A percentile compares a stretch with the other conserved stretches of the same genome.
Evolutionary conservation across 2,797 vertebrate species (phyloP).

Genomic region (Cetoscarus ocellatus): DNA sequence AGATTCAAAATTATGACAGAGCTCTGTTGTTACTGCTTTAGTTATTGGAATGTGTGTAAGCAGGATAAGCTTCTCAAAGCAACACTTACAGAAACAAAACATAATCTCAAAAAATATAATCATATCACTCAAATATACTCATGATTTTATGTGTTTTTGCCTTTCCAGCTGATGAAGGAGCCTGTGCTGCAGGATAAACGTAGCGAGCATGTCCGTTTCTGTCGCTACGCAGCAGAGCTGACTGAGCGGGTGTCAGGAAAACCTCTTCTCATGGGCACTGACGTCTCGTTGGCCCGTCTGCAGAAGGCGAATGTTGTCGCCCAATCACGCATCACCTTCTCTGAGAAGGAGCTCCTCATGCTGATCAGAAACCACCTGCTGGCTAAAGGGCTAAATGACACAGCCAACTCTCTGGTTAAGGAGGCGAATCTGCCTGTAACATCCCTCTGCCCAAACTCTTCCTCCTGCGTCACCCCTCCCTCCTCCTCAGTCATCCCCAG

Average conservation of each 20-base stretch:
- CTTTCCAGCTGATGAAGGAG: constrained; percentile 91
- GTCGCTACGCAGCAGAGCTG: constrained; percentile 92
- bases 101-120: background rate
- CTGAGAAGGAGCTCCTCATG: constrained; percentile 94
- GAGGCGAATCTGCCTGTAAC: constrained; percentile 92
- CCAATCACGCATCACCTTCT: constrained; percentile 93
- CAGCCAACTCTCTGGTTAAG: constrained; percentile 87
- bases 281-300: constrained; percentile 93
- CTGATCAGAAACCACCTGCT: constrained; percentile 95
- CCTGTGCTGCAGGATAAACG: constrained; percentile 97
- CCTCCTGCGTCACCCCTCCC: constrained; percentile 82
- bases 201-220: constrained; percentile 96
- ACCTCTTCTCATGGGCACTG: constrained; percentile 91
- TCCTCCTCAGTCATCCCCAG: constrained; percentile 84
- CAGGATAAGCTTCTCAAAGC: too few relatives aligned
- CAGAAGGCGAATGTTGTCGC: constrained; percentile 96
- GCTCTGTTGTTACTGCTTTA: too few relatives aligned
- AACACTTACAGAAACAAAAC: background rate
- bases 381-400: constrained; percentile 93
- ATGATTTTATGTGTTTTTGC: background rate
- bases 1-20: too few relatives aligned
- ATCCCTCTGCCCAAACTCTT: constrained; percentile 82
- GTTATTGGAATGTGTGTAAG: too few relatives aligned
- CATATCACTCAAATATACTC: background rate
- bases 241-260: constrained; percentile 95